These are phyloP conservation scores for Lethenteron camtschaticum DNA, from an alignment of 2,113 vertebrate species.

Conservation along the genomic window DNA sequence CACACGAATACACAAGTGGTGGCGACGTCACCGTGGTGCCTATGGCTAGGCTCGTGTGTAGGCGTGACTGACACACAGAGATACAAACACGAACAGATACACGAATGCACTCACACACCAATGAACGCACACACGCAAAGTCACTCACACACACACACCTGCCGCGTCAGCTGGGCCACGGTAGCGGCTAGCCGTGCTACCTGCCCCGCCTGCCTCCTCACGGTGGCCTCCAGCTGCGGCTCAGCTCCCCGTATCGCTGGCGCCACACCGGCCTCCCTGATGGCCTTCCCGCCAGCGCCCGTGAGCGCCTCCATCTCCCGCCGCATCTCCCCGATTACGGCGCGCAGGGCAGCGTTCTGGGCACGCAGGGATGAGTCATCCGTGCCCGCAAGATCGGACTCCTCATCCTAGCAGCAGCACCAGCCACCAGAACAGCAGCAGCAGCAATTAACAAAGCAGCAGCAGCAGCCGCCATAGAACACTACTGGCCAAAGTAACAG, in stretches of 20 bases:
- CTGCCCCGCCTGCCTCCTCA: constrained; percentile 18
- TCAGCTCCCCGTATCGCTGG: too few species aligned
- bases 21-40: too few species aligned
- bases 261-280: too few species aligned
- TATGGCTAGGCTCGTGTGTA: too few species aligned
- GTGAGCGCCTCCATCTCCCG: constrained; percentile 41
- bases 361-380: constrained; percentile 22
- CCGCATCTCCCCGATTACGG: constrained; percentile 47
- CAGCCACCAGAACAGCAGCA: too few species aligned
- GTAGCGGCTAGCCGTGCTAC: constrained; percentile 16
- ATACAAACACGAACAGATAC: background rate
- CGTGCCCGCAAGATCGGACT: too few species aligned
- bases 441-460: too few species aligned
- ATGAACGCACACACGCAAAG: background rate
- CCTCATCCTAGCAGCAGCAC: too few species aligned
- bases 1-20: background rate
- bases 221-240: background rate
- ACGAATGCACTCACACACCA: background rate
- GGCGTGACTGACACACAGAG: background rate
- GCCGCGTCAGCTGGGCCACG: constrained; percentile 16
- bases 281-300: too few species aligned
- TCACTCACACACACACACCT: constrained; percentile 20
- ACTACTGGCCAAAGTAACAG: too few species aligned
- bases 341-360: constrained; percentile 37
- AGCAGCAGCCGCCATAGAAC: too few species aligned